A percentile compares a stretch with the other conserved stretches of the same genome.
Conservation (phyloP, 2,888 invertebrate species). For the Polymixis lichenea region DNA sequence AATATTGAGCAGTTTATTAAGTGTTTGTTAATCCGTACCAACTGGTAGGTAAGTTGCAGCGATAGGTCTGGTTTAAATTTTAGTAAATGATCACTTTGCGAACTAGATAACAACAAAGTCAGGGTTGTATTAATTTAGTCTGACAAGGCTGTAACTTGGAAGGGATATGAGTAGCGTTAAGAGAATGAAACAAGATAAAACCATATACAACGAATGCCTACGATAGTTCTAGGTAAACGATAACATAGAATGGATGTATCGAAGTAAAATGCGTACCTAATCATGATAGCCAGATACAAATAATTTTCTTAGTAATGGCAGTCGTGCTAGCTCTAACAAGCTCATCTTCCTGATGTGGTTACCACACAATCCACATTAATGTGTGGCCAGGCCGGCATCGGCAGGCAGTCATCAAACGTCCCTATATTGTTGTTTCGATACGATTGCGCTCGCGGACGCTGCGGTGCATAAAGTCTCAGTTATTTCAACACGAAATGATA, state of each 20-base stretch:
- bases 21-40: slow-evolving; percentile 43
- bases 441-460: slow-evolving; percentile 50
- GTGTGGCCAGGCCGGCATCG: slow-evolving; percentile 18
- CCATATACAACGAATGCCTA: not conserved
- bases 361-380: slow-evolving; percentile 16
- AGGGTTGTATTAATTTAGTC: slow-evolving; percentile 66
- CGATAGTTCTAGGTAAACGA: not conserved
- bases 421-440: slow-evolving; percentile 42
- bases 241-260: not conserved
- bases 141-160: slow-evolving; percentile 57
- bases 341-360: slow-evolving; percentile 32
- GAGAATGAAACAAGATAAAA: slow-evolving; percentile 40
- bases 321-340: not conserved
- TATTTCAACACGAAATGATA: slow-evolving; percentile 50
- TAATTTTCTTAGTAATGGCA: not conserved
- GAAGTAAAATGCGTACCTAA: not conserved
- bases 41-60: slow-evolving; percentile 24
- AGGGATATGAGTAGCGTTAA: slow-evolving; percentile 44
- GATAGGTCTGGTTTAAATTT: slow-evolving; percentile 52
- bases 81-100: slow-evolving; percentile 54
- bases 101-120: slow-evolving; percentile 66
- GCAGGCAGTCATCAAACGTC: slow-evolving; percentile 13
- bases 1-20: slow-evolving; percentile 46
- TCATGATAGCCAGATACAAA: not conserved
- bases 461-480: slow-evolving; percentile 44